Evolutionary conservation across 2,113 vertebrate genomes (phyloP).

Genomic region (Actenoides hombroni): DNA sequence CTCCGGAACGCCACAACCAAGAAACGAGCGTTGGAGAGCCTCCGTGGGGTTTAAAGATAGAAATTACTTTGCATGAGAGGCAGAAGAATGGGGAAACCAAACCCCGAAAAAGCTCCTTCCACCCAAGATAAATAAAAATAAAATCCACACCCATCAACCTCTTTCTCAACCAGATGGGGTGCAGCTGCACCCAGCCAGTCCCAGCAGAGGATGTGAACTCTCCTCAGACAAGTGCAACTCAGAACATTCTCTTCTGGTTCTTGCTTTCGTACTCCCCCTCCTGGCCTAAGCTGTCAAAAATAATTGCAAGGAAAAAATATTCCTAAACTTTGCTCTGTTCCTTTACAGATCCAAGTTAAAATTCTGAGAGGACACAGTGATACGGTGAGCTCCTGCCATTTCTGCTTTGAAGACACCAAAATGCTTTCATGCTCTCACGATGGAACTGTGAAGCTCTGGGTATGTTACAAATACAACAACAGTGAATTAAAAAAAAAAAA

Average conservation of each 20-base stretch:
- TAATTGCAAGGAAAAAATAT: not conserved
- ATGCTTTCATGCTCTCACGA: constrained; percentile 64
- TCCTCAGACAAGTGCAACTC: not conserved
- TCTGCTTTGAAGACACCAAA: constrained; percentile 71
- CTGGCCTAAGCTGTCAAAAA: not conserved
- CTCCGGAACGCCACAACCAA: not conserved
- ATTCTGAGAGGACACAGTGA: constrained; percentile 51
- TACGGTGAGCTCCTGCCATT: constrained; percentile 68
- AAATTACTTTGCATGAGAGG: not conserved
- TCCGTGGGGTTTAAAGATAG: not conserved
- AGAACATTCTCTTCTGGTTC: not conserved
- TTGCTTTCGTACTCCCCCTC: not conserved
- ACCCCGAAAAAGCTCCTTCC: not conserved
- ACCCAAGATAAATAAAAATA: not conserved
- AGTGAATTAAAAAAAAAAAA: not conserved
- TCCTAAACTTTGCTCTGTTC: not conserved
- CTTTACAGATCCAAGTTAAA: constrained; percentile 64
- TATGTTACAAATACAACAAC: not conserved
- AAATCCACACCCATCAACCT: not conserved
- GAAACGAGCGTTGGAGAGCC: not conserved
- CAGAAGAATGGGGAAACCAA: not conserved
- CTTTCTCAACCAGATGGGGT: not conserved
- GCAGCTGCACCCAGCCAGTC: fast-evolving
- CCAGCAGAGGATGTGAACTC: not conserved
- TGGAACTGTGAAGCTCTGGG: constrained; percentile 64